These are phyloP conservation scores for Osmerus eperlanus DNA, from an alignment of 2,113 vertebrate species.

Conservation along the genomic window DNA sequence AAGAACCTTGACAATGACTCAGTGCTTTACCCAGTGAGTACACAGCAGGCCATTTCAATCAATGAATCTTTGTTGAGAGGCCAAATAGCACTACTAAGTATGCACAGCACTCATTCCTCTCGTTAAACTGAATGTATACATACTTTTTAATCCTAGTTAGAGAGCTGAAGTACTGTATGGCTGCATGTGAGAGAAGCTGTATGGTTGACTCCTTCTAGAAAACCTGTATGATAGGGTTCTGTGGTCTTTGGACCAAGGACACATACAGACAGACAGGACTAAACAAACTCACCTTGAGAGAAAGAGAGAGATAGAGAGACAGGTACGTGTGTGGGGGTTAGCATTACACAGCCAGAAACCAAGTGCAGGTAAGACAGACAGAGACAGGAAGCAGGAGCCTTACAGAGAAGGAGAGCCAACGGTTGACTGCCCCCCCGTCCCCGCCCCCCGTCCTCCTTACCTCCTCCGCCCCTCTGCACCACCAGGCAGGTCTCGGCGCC, in stretches of 20 bases:
- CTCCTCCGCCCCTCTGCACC: slow-evolving; percentile 88
- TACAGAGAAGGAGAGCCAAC: neutral
- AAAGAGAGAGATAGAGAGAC: neutral
- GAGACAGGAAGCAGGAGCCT: slow-evolving; percentile 14
- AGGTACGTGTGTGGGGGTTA: no score
- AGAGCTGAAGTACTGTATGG: neutral
- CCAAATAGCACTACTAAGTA: slow-evolving; percentile 7
- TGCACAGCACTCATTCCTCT: slow-evolving; percentile 10
- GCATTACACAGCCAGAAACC: neutral
- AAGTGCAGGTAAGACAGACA: slow-evolving; percentile 17
- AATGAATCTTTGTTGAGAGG: slow-evolving; percentile 3
- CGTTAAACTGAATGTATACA: slow-evolving; percentile 5
- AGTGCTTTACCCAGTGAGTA: neutral
- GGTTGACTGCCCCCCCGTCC: neutral
- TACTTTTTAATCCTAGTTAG: neutral
- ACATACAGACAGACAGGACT: slow-evolving; percentile 11
- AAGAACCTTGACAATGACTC: neutral
- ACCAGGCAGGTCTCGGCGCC: slow-evolving; percentile 89
- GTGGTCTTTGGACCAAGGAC: slow-evolving; percentile 24
- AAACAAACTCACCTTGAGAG: slow-evolving; percentile 4
- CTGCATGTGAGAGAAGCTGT: slow-evolving; percentile 27
- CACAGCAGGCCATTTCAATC: neutral
- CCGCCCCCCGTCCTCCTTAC: slow-evolving; percentile 45
- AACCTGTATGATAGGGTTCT: slow-evolving; percentile 34
- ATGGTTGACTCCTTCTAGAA: slow-evolving; percentile 19